Percentiles rank a stretch among this genome's conserved stretches.
phyloP scores from a whole-genome alignment of 2,888 invertebrate genomes.

The Ophioninae sp. region DNA sequence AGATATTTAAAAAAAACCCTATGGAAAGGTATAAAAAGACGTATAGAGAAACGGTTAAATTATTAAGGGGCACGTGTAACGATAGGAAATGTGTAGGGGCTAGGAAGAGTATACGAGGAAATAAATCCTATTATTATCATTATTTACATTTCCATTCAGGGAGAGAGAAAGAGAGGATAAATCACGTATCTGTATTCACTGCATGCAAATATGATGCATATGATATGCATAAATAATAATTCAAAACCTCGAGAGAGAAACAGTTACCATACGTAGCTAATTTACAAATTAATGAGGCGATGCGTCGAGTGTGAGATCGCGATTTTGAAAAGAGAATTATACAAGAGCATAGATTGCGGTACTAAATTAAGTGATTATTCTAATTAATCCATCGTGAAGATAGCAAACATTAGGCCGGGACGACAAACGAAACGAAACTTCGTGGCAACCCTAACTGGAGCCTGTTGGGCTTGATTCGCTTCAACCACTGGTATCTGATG shows the following conservation, averaged over 20 bases:
- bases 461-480: no score
- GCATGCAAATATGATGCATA: constrained; percentile 35
- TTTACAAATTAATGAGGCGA: constrained; percentile 59
- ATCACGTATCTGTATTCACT: not conserved
- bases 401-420: not conserved
- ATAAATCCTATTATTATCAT: no score
- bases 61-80: no score
- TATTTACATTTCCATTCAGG: not conserved
- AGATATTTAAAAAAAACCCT: no score
- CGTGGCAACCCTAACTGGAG: not conserved
- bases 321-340: constrained; percentile 3
- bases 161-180: not conserved
- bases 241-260: constrained; percentile 23
- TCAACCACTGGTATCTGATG: no score
- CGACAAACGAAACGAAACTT: not conserved
- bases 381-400: not conserved
- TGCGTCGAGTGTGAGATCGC: constrained; percentile 29
- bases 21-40: no score
- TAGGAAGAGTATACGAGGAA: no score
- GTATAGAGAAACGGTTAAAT: no score
- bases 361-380: not conserved
- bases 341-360: not conserved
- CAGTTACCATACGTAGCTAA: constrained; percentile 39
- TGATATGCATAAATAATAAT: not conserved
- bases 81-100: no score